Conservation (phyloP, 2,113 vertebrate species). For the Chaetops frenatus region DNA sequence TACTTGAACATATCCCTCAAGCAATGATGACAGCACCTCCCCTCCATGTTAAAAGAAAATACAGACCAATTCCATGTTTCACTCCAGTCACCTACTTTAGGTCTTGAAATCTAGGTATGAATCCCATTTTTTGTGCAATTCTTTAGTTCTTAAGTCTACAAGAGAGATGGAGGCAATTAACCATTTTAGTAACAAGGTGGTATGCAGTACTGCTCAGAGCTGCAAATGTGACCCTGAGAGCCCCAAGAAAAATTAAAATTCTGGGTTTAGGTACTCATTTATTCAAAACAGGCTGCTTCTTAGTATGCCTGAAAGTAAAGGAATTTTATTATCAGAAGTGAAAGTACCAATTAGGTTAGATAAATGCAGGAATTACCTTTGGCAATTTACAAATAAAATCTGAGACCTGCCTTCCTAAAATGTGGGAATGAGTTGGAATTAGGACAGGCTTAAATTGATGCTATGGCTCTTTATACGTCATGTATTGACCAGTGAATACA, state of each 20-base stretch:
- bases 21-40: neutral
- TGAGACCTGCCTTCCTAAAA: neutral
- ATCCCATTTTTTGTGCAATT: neutral
- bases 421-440: neutral
- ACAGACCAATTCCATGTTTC: neutral
- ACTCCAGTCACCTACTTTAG: neutral
- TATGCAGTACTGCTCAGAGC: neutral
- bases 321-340: neutral
- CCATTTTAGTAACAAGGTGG: neutral
- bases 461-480: accelerated
- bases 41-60: neutral
- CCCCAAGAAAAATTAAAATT: neutral
- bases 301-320: neutral
- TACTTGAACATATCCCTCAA: neutral
- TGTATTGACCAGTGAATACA: neutral
- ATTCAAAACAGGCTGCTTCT: neutral
- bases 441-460: neutral
- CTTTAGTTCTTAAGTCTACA: neutral
- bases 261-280: neutral
- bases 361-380: neutral
- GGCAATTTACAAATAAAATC: neutral
- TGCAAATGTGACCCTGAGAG: neutral
- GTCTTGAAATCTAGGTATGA: neutral
- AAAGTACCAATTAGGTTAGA: neutral
- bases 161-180: neutral